Evolutionary conservation across 2,113 vertebrate species (phyloP), one percentile per base, ranked within the genome.

Genomic region (Paralichthys olivaceus): DNA sequence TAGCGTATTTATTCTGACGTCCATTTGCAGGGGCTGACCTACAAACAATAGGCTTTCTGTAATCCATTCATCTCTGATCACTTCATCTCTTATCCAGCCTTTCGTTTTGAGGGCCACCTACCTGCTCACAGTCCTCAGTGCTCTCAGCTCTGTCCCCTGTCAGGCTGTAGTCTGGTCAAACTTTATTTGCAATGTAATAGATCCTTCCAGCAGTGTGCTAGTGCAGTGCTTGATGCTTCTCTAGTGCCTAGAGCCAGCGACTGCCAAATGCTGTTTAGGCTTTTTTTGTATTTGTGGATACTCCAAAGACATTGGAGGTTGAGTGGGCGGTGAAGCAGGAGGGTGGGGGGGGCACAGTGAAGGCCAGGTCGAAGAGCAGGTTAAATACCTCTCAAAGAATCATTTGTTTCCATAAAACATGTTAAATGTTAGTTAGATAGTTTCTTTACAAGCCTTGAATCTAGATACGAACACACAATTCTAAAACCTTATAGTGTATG

Each of bases 41-140:
- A 20, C 17, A 84, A 26, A 23, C 57, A 71, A 64, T 13, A 43
- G 34, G 1, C 12, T 60, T 17, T 29, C 25, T 69, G 15, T 55
- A 34, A 62, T 74, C 43, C 20, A 23, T 70, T 72, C 74, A 15
- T 69, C 19, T 63, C 51, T 58, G 56, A 43, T 69, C 57, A 54
- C 13, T 67, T 17, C 56, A 83, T 78, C 77, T 70, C 32, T 78
- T 22, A 58, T 69, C 51, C 40, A 71, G 74, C 54, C 78, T 68
- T 61, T 66, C 5, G 12, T 23, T 75, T 69, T 40, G 26, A 85
- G 68, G 84, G 60, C 56, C 72, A 92, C 94, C 81, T 94, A 94
- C 94, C 94, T 94, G 91, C 80, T 87, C 79, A 72, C 80, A 70
- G 90, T 91, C 87, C 86, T 87, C 78, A 55, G 75, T 68, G 67